Conservation (phyloP, 64 coral and sea anemone genomes). For the Pocillopora verrucosa region DNA sequence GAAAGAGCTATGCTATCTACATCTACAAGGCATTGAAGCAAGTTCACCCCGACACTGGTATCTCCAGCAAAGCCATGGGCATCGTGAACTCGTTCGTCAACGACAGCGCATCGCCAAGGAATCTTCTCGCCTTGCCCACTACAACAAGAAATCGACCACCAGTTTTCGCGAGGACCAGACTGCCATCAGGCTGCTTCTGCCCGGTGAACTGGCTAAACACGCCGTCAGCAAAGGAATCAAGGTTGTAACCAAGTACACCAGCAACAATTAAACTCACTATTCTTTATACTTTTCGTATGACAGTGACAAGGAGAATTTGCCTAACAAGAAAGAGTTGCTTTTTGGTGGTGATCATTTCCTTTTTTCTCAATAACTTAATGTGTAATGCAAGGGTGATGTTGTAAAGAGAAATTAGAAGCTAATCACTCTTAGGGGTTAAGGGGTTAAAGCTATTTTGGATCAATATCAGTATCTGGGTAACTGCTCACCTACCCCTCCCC, state of each 20-base stretch:
- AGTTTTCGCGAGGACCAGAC: slow-evolving; percentile 47
- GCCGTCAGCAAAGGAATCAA: slow-evolving; percentile 33
- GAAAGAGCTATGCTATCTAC: slow-evolving; percentile 57
- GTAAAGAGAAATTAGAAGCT: no score
- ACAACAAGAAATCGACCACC: slow-evolving; percentile 63
- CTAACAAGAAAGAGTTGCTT: no score
- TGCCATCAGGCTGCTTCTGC: slow-evolving; percentile 46
- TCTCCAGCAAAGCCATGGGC: background rate
- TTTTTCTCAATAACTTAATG: no score
- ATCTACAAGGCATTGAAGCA: slow-evolving; percentile 58
- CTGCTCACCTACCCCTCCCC: no score
- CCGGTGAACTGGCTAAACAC: background rate
- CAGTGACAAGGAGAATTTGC: no score
- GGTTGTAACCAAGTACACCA: slow-evolving; percentile 43
- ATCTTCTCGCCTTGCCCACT: slow-evolving; percentile 53
- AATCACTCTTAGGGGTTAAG: no score
- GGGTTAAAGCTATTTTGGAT: no score
- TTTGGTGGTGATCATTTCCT: no score
- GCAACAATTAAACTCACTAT: slow-evolving; percentile 39
- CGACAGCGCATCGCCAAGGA: slow-evolving; percentile 71
- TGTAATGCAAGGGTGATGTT: no score
- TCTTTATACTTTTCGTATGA: no score
- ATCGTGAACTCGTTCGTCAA: slow-evolving; percentile 76
- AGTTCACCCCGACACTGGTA: slow-evolving; percentile 62
- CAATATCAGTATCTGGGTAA: no score